These are phyloP conservation scores for Chrysolina americana DNA, from an alignment of 2,888 invertebrate species.

Conservation along the genomic window DNA sequence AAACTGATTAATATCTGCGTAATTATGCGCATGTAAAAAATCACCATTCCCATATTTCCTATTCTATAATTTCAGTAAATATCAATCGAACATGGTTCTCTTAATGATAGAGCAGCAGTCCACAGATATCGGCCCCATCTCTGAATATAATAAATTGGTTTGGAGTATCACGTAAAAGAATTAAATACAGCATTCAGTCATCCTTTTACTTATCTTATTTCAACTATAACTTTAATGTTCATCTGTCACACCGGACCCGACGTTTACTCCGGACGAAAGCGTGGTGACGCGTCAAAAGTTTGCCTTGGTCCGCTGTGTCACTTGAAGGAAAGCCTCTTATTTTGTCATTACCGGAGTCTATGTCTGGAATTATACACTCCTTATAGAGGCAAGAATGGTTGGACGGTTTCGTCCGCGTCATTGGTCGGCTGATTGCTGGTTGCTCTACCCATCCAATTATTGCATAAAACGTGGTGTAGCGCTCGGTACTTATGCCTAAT, in stretches of 20 bases:
- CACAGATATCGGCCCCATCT: constrained; percentile 60
- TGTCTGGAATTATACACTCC: constrained; percentile 68
- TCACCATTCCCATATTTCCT: constrained; percentile 55
- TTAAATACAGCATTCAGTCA: constrained; percentile 69
- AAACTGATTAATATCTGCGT: constrained; percentile 52
- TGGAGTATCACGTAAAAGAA: constrained; percentile 70
- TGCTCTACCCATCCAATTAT: constrained; percentile 66
- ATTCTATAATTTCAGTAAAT: constrained; percentile 64
- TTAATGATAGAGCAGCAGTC: constrained; percentile 62
- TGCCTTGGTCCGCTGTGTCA: constrained; percentile 61
- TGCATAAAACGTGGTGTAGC: constrained; percentile 65
- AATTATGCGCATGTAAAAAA: constrained; percentile 41
- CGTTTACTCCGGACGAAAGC: constrained; percentile 20
- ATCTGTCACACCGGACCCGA: constrained; percentile 62
- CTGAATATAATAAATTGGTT: constrained; percentile 68
- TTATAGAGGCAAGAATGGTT: constrained; percentile 59
- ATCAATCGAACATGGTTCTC: constrained; percentile 58
- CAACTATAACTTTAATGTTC: constrained; percentile 69
- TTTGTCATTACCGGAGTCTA: constrained; percentile 70
- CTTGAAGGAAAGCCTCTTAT: constrained; percentile 67
- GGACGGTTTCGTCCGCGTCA: constrained; percentile 57
- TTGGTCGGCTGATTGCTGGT: constrained; percentile 62
- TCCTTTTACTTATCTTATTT: constrained; percentile 71
- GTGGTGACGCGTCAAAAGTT: not conserved
- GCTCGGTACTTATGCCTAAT: constrained; percentile 38